Evolutionary conservation across 2,888 invertebrate genomes (phyloP).

Genomic region (Glyphotaelius pellucidus): DNA sequence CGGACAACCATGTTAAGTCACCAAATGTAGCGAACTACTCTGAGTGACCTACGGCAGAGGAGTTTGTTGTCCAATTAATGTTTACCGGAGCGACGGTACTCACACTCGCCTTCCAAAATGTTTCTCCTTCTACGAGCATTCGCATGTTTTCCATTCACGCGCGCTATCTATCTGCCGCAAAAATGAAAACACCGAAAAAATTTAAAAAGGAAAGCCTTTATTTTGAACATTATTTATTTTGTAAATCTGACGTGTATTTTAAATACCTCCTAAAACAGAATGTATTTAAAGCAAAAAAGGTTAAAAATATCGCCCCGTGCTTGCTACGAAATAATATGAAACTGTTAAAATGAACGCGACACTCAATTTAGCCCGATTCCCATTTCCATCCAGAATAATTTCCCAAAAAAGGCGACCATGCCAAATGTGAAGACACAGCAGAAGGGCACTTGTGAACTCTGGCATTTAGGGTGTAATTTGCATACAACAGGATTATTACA

Average conservation of each 20-base stretch:
- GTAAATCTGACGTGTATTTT: not conserved
- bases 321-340: not conserved
- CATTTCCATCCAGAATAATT: not conserved
- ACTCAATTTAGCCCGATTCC: constrained; percentile 2
- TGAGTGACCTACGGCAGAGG: no score
- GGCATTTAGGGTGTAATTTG: constrained; percentile 64
- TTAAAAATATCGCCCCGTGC: not conserved
- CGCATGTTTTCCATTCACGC: no score
- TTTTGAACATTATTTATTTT: not conserved
- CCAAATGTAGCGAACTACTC: no score
- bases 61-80: no score
- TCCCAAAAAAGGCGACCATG: constrained; percentile 45
- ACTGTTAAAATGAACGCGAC: constrained; percentile 2
- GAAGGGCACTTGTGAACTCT: constrained; percentile 61
- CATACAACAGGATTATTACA: constrained; percentile 66
- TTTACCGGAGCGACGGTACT: no score
- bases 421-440: constrained; percentile 52
- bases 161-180: not conserved
- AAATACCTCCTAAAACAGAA: not conserved
- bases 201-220: not conserved
- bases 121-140: no score
- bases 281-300: constrained; percentile 1
- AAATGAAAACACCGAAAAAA: not conserved
- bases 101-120: no score
- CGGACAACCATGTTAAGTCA: no score